These are phyloP conservation scores for Synanceia verrucosa DNA, from an alignment of 2,797 vertebrate genomes.

Conservation along the genomic window DNA sequence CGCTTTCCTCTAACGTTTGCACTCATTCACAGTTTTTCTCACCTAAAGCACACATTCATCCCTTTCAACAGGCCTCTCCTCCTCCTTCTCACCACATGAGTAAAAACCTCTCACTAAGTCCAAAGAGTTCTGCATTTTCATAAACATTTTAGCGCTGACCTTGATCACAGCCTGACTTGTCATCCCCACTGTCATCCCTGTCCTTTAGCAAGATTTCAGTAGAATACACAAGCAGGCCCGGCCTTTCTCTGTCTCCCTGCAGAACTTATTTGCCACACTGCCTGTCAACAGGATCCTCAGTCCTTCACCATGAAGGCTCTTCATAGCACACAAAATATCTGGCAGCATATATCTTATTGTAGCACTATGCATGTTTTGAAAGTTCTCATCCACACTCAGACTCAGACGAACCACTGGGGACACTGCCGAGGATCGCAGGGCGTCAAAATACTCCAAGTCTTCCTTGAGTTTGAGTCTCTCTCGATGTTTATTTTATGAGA, in stretches of 20 bases:
- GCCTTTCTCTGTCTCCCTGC: conserved; percentile 26
- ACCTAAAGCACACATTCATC: conserved; percentile 12
- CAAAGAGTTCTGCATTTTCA: conserved; percentile 34
- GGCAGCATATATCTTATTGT: conserved; percentile 31
- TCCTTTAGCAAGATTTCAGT: conserved; percentile 53
- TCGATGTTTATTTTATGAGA: conserved; percentile 1
- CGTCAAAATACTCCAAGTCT: conserved; percentile 1
- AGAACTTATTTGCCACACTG: conserved; percentile 40
- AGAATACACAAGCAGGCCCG: conserved; percentile 59
- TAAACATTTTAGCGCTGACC: conserved; percentile 56
- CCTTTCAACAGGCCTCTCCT: conserved; percentile 29
- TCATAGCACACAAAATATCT: conserved; percentile 46
- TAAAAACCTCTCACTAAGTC: conserved; percentile 45
- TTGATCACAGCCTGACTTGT: conserved; percentile 69
- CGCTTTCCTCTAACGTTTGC: neutral
- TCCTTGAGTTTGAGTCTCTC: neutral
- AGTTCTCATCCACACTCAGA: neutral
- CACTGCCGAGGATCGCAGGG: neutral
- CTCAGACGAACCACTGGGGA: conserved; percentile 23
- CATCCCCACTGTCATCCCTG: conserved; percentile 57
- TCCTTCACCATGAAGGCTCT: conserved; percentile 35
- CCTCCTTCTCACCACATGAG: conserved; percentile 29
- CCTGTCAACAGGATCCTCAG: conserved; percentile 37
- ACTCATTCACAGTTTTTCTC: conserved; percentile 7
- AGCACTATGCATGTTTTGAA: neutral